Evolutionary conservation across 1,140 invertebrate species (phyloP).

Genomic region (Halesus radiatus): DNA sequence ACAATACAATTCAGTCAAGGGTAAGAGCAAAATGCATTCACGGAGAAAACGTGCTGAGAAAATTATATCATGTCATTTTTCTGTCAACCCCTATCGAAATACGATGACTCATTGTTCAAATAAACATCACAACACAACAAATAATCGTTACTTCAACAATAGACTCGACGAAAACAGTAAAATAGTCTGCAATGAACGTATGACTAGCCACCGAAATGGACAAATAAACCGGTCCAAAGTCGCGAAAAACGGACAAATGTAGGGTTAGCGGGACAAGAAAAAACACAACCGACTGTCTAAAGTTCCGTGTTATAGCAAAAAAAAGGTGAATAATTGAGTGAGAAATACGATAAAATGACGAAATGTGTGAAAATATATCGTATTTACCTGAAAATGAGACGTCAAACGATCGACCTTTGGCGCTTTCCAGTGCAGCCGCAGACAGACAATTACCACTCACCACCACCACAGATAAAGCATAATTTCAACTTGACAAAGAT

Average conservation of each 20-base stretch:
- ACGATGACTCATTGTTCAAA: conserved; percentile 31
- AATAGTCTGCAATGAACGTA: not conserved
- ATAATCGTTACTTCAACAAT: not conserved
- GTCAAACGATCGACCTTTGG: conserved; percentile 46
- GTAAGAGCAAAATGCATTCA: not conserved
- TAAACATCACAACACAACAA: not conserved
- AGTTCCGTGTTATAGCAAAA: not conserved
- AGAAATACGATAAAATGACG: not conserved
- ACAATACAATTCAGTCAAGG: not conserved
- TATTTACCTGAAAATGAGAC: conserved; percentile 47
- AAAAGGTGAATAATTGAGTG: not conserved
- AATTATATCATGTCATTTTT: conserved; percentile 30
- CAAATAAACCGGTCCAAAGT: conserved; percentile 46
- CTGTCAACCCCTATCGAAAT: conserved; percentile 16
- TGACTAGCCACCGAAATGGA: not conserved
- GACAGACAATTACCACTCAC: conserved; percentile 12
- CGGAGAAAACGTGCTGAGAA: conserved; percentile 2
- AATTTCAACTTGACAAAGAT: not conserved
- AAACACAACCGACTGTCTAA: not conserved
- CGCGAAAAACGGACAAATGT: conserved; percentile 33
- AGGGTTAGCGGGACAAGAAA: conserved; percentile 40
- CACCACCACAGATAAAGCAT: not conserved
- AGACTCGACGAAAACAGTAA: not conserved
- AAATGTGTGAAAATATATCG: conserved; percentile 17
- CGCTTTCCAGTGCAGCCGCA: conserved; percentile 37